Evolutionary conservation across 2,113 vertebrate genomes (phyloP).

Genomic region (Percina caprodes): DNA sequence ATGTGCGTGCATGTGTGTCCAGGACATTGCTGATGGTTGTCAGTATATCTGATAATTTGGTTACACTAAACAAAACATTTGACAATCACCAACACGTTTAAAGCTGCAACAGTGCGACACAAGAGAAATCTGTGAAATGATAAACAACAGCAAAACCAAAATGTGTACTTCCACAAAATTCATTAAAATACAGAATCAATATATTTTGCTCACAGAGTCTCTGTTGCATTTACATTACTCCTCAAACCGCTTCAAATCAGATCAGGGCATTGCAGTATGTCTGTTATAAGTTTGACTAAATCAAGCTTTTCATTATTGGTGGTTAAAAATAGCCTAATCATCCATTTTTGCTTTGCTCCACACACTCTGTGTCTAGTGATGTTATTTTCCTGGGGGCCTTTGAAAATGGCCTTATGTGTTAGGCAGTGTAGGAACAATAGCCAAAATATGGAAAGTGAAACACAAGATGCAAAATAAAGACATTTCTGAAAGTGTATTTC

Average conservation of each 20-base stretch:
- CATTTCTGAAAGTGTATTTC: background rate
- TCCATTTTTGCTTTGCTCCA: background rate
- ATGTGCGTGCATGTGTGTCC: slow-evolving; percentile 2
- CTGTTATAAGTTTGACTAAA: background rate
- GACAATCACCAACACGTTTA: slow-evolving; percentile 1
- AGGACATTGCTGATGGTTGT: slow-evolving; percentile 8
- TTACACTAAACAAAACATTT: slow-evolving; percentile 17
- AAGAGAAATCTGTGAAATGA: background rate
- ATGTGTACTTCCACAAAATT: background rate
- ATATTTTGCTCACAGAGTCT: background rate
- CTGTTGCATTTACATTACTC: background rate
- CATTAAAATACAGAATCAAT: background rate
- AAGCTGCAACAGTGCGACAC: background rate
- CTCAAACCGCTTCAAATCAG: background rate
- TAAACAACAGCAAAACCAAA: background rate
- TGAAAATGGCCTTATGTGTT: background rate
- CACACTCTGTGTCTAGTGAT: background rate
- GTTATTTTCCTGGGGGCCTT: background rate
- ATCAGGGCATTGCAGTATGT: background rate
- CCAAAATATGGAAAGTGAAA: background rate
- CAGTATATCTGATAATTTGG: slow-evolving; percentile 2
- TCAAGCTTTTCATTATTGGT: background rate
- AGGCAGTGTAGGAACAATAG: background rate
- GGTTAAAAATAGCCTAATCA: background rate
- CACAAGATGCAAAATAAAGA: background rate